Evolutionary conservation across 2,888 invertebrate species (phyloP), one percentile per base, ranked within the genome.

Genomic region (Cheilosia vulpina): DNA sequence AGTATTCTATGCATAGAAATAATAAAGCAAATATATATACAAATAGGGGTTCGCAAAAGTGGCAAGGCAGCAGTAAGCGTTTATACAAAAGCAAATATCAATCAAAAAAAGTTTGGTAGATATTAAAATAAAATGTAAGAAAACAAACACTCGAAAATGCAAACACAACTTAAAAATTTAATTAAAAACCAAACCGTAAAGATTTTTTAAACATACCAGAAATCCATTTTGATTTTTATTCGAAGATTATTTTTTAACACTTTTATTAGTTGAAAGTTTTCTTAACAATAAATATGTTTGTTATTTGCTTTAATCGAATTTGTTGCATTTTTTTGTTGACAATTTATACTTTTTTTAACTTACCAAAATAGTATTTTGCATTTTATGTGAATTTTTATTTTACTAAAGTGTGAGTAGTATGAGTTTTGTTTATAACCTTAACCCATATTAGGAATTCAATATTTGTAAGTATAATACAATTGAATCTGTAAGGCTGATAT

Each of bases 311-410:
- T 21, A 24, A 71, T 78, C 68, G 83, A 83, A 73, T 68, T 73
- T 79, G 66, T 73, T 83, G 73, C 79, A 79, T 83, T 83, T 83
- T 73, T 58, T 47, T 41, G 47, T 13, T 58, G 31, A 66, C 41
- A 58, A 62, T 5, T 66, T 21, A 31, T 57, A n/a, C 19, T 47
- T 43, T 17, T 27, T 21, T 62, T 58, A n/a, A 77, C 81, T 77
- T 82, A 82, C 71, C 65, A 82, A 82, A 69, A 65, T 55, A 50
- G 24, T 50, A 21, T 6, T 57, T 62, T 55, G 2, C 57, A 17
- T 52, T 38, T 21, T 60, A 58, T 24, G 27, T 27, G 27, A 21
- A 41, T 81, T 75, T 60, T 63, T 60, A 62, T 68, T 31, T 45
- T 68, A 62, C 21, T 24, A 15, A 72, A n/a, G 50, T 27, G 43